These are phyloP conservation scores for Drosophila arizonae DNA, from an alignment of 1,140 invertebrate genomes.

Conservation along the genomic window DNA sequence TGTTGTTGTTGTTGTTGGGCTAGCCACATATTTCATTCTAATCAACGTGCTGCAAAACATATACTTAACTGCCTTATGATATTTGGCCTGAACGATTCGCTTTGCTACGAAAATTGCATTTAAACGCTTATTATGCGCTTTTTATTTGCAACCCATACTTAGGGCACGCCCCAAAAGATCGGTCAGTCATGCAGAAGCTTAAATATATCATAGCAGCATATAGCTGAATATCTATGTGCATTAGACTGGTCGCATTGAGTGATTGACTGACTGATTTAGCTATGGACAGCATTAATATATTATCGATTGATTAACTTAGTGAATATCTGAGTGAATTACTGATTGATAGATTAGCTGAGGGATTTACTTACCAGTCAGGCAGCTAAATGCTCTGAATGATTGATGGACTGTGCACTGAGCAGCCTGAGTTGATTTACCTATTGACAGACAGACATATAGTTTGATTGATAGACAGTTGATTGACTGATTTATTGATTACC, in stretches of 20 bases:
- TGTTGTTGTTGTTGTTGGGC: not conserved
- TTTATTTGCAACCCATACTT: constrained; percentile 82
- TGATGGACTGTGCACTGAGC: not conserved
- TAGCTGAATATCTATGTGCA: constrained; percentile 30
- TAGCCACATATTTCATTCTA: constrained; percentile 72
- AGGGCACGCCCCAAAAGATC: constrained; percentile 51
- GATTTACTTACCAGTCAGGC: too few species aligned
- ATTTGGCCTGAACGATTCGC: constrained; percentile 60
- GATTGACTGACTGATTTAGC: not conserved
- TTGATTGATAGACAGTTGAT: too few species aligned
- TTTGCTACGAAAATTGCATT: constrained; percentile 82
- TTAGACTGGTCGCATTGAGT: not conserved
- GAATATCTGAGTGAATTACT: not conserved
- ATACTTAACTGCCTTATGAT: constrained; percentile 72
- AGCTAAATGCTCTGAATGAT: not conserved
- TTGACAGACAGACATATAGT: too few species aligned
- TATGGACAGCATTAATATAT: too few species aligned
- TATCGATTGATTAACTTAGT: not conserved
- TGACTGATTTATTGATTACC: too few species aligned
- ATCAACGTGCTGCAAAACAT: constrained; percentile 76
- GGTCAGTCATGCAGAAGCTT: constrained; percentile 64
- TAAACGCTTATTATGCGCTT: constrained; percentile 83
- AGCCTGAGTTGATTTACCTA: not conserved
- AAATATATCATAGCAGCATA: constrained; percentile 27
- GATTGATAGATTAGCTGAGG: not conserved